Base-by-base conservation (phyloP, 2,888 invertebrate genomes). In the Lepidonotus clava region DNA sequence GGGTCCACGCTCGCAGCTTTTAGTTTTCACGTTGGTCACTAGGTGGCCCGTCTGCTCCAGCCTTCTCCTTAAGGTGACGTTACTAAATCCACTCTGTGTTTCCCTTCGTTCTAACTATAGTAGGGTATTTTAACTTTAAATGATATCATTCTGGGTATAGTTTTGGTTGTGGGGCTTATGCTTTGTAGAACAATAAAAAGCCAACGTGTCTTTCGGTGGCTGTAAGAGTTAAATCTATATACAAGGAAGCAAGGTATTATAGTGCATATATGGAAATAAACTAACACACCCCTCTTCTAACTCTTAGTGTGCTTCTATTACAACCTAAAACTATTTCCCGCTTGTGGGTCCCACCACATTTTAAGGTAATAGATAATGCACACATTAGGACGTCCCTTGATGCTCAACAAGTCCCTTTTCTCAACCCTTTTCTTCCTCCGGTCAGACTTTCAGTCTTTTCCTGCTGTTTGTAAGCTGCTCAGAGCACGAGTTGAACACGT, bases 1-100 rank as follows among this genome's bases (percentile, higher is more conserved):
- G 28, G 61, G 61, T 61, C 61, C 61, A 61, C 61, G 24, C 61
- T 61, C 61, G 61, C 61, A 61, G 61, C 61, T 61, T 28, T 24
- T 61, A 61, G 61, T 61, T 5, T 24, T 28, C 11, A 4, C 61
- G 11, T 24, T 11, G 2, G 61, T 1, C 61, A 32, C 61, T 32
- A 61, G 24, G 61, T 28, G 61, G 28, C 28, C 28, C 28, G n/a
- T 61, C 28, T 61, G 61, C 0, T 61, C 8, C 11, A 28, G 1
- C 11, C 61, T 28, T 2, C 24, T 32, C 11, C 28, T 11, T 11
- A 11, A n/a, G 61, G 61, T 32, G 28, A 5, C 61, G 24, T 32
- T 32, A 24, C n/a, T n/a, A n/a, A n/a, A n/a, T n/a, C n/a, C n/a
- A n/a, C n/a, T n/a, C n/a, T n/a, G n/a, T n/a, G n/a, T n/a, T n/a